Conservation (phyloP, 2,113 vertebrate species). For the Anarrhichthys ocellatus region DNA sequence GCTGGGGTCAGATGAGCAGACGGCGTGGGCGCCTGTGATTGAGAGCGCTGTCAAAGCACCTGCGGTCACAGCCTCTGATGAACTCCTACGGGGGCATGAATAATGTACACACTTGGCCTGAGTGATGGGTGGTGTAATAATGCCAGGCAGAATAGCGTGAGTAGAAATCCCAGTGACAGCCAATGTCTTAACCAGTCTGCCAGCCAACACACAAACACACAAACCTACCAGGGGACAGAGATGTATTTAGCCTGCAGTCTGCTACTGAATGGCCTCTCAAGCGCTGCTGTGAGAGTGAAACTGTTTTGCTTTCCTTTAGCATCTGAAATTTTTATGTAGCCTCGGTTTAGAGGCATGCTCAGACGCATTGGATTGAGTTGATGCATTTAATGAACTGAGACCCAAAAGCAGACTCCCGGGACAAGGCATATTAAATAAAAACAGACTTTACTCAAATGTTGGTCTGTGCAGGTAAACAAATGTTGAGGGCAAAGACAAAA, state of each 20-base stretch:
- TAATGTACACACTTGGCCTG: slow-evolving; percentile 72
- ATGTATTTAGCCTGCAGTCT: slow-evolving; percentile 57
- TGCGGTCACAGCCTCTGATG: slow-evolving; percentile 68
- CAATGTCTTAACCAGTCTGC: slow-evolving; percentile 55
- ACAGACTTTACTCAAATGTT: slow-evolving; percentile 18
- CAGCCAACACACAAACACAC: slow-evolving; percentile 40
- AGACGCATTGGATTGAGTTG: slow-evolving; percentile 22
- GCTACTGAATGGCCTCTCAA: slow-evolving; percentile 24
- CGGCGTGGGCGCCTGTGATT: slow-evolving; percentile 63
- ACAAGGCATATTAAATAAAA: slow-evolving; percentile 29
- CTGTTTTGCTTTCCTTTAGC: slow-evolving; percentile 60
- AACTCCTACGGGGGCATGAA: slow-evolving; percentile 72
- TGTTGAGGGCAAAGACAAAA: background rate
- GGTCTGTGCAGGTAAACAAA: slow-evolving; percentile 9
- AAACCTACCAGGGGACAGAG: slow-evolving; percentile 38
- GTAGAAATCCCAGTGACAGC: slow-evolving; percentile 65
- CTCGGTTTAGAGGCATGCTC: slow-evolving; percentile 30
- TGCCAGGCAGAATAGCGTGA: slow-evolving; percentile 76
- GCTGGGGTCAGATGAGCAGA: slow-evolving; percentile 55
- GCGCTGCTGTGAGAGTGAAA: slow-evolving; percentile 46
- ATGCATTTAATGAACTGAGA: slow-evolving; percentile 42
- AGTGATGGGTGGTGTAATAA: slow-evolving; percentile 79
- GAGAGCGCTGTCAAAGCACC: slow-evolving; percentile 77
- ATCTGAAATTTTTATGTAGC: slow-evolving; percentile 52
- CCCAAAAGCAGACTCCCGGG: slow-evolving; percentile 22